Percentiles rank a stretch among this genome's conserved stretches.
Evolutionary conservation across 35 echinoderm and acorn worm genomes (phyloP).

Genomic region (Hemicentrotus pulcherrimus): DNA sequence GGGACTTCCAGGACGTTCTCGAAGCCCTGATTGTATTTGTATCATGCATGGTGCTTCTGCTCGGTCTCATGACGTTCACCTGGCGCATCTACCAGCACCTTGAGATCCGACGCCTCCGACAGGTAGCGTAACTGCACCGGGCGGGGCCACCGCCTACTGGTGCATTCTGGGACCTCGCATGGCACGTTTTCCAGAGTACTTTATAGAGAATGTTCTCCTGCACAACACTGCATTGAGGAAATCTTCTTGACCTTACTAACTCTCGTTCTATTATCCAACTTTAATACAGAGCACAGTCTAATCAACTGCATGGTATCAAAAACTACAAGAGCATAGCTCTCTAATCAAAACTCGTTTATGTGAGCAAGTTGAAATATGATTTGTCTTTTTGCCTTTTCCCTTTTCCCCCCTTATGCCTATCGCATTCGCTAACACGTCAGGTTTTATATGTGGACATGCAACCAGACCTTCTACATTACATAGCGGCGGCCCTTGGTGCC

Average conservation of each 20-base stretch:
- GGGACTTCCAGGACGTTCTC: slow-evolving; percentile 43
- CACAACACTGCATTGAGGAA: background rate
- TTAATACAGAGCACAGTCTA: background rate
- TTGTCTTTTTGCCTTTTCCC: background rate
- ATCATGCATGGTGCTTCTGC: slow-evolving; percentile 57
- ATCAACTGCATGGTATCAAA: background rate
- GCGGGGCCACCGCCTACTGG: background rate
- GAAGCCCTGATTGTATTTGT: slow-evolving; percentile 56
- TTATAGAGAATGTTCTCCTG: background rate
- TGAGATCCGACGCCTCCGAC: slow-evolving; percentile 37
- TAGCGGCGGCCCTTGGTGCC: slow-evolving; percentile 20
- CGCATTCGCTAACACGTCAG: background rate
- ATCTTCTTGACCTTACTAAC: background rate
- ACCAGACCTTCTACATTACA: slow-evolving; percentile 37
- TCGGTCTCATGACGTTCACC: slow-evolving; percentile 49
- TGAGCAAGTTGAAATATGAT: background rate
- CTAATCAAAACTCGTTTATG: background rate
- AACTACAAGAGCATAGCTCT: background rate
- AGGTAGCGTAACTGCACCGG: slow-evolving; percentile 16
- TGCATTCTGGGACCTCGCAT: background rate
- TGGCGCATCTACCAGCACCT: slow-evolving; percentile 66
- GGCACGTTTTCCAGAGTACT: slow-evolving; percentile 7
- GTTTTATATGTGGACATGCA: background rate
- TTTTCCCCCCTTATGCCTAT: background rate
- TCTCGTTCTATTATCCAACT: background rate